Conservation (phyloP, 2,888 invertebrate species). For the Eupithecia subfuscata region DNA sequence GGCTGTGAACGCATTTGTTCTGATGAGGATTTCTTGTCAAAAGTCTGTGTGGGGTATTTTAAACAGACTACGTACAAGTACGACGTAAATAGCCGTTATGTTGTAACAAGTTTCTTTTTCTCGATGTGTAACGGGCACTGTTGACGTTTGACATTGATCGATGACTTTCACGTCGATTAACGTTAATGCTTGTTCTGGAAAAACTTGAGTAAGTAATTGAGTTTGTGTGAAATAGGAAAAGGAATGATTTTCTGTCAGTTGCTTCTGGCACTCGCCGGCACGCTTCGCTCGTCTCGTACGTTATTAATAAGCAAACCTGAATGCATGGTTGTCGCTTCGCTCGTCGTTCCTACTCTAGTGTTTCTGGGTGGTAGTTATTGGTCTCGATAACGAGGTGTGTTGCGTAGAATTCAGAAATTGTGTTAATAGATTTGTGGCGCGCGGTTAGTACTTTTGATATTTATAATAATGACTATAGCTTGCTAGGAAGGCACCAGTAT, state of each 20-base stretch:
- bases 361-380: not conserved
- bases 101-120: not conserved
- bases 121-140: not conserved
- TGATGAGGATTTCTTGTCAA: too few species aligned
- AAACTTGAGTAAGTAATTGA: constrained; percentile 3
- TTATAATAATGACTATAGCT: too few species aligned
- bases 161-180: constrained; percentile 4
- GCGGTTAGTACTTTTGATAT: too few species aligned
- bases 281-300: not conserved
- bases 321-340: not conserved
- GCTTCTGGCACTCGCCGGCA: not conserved
- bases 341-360: not conserved
- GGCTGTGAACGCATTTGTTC: too few species aligned
- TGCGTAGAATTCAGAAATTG: not conserved
- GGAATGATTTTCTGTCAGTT: not conserved
- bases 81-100: too few species aligned
- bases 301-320: not conserved
- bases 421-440: not conserved
- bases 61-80: too few species aligned
- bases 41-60: too few species aligned
- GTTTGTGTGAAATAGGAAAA: not conserved
- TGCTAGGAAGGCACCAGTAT: too few species aligned
- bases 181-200: not conserved
- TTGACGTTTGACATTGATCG: constrained; percentile 1
- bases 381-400: not conserved